A percentile compares a stretch with the other conserved stretches of the same genome.
Conservation (phyloP, 2,888 invertebrate species). For the Allophyes oxyacanthae region DNA sequence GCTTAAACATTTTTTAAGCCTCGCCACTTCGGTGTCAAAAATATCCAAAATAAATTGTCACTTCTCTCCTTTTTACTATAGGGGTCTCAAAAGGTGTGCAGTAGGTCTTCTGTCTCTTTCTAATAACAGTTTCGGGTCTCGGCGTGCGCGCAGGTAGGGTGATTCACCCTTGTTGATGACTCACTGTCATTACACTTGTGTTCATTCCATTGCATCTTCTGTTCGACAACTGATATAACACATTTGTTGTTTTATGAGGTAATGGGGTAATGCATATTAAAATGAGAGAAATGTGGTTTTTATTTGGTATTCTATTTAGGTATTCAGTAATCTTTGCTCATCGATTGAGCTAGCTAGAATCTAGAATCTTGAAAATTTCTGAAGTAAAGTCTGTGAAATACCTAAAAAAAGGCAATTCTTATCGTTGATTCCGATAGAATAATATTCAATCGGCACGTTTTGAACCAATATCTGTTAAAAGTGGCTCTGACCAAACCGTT, state of each 20-base stretch:
- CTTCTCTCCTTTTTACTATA: conserved; percentile 45
- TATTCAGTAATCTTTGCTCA: conserved; percentile 14
- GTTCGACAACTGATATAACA: conserved; percentile 14
- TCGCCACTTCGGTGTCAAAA: conserved; percentile 51
- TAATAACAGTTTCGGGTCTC: conserved; percentile 49
- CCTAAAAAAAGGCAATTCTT: background rate
- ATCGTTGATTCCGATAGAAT: background rate
- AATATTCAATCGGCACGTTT: background rate
- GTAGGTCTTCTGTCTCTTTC: conserved; percentile 57
- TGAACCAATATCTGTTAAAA: conserved; percentile 9
- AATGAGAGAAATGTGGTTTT: conserved; percentile 1
- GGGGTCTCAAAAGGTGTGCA: conserved; percentile 64
- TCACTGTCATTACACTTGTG: conserved; percentile 44
- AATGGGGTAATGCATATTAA: conserved; percentile 19
- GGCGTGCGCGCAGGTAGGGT: conserved; percentile 66
- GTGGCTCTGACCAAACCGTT: conserved; percentile 22
- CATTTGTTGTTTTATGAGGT: conserved; percentile 12
- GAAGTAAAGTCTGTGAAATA: too few species aligned
- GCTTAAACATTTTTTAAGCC: conserved; percentile 34
- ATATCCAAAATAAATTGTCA: conserved; percentile 59
- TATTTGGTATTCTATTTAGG: background rate
- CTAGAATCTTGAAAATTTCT: too few species aligned
- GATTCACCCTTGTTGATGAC: conserved; percentile 59
- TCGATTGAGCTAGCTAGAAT: too few species aligned
- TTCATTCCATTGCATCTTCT: conserved; percentile 45